These are phyloP conservation scores for Serinus canaria DNA, from an alignment of 2,113 vertebrate genomes.

Conservation along the genomic window DNA sequence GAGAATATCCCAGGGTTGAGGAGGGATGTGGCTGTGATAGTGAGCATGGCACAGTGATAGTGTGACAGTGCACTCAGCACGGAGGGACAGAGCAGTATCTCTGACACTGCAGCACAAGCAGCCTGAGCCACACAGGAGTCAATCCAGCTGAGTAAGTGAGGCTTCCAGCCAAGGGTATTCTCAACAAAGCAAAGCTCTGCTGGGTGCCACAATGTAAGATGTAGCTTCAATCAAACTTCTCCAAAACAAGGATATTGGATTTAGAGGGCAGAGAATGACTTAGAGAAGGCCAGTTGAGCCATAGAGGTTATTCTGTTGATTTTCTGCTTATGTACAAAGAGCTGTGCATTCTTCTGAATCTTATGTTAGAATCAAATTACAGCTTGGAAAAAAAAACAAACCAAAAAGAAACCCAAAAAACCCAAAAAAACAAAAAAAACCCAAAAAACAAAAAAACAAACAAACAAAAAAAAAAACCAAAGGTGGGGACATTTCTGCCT, in stretches of 20 bases:
- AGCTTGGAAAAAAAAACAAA: background rate
- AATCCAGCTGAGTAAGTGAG: slow-evolving; percentile 1
- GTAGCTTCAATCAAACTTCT: background rate
- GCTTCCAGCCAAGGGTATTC: slow-evolving; percentile 2
- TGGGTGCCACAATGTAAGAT: background rate
- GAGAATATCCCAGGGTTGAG: background rate
- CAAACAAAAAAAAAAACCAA: background rate
- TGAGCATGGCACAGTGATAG: background rate
- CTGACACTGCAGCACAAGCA: background rate
- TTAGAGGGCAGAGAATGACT: background rate
- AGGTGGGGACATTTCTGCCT: background rate
- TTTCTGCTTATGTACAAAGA: background rate
- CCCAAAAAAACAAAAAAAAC: background rate
- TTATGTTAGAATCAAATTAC: background rate
- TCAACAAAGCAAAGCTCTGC: background rate
- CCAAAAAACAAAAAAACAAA: background rate
- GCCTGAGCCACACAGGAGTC: background rate
- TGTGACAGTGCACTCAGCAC: background rate
- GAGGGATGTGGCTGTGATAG: background rate
- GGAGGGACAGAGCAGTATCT: background rate
- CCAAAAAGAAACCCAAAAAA: background rate
- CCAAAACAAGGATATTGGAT: background rate
- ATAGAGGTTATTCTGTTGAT: background rate
- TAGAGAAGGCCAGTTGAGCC: background rate
- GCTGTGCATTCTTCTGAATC: background rate